Evolutionary conservation across 2,888 invertebrate species (phyloP).

Genomic region (Torymus tubicola): DNA sequence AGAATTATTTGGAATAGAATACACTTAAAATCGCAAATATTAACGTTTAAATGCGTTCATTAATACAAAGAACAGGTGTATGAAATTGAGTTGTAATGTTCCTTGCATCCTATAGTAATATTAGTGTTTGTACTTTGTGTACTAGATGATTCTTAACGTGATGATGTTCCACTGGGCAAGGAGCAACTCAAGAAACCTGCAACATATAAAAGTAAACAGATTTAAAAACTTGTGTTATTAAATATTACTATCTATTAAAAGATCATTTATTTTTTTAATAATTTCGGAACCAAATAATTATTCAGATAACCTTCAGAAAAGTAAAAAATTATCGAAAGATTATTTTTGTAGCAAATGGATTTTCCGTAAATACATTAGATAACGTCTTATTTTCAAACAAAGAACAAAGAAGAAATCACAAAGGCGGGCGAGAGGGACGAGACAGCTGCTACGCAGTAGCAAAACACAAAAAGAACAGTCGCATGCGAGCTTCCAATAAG

Average conservation of each 20-base stretch:
- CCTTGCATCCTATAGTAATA: conserved; percentile 39
- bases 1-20: conserved; percentile 50
- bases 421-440: not conserved
- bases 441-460: conserved; percentile 7
- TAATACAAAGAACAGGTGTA: conserved; percentile 40
- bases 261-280: too few relatives aligned
- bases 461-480: not conserved
- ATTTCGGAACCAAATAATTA: too few relatives aligned
- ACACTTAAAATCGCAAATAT: conserved; percentile 40
- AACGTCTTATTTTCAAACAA: too few relatives aligned
- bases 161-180: conserved; percentile 26
- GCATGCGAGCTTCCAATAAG: not conserved
- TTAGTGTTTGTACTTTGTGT: conserved; percentile 25
- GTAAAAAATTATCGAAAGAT: too few relatives aligned
- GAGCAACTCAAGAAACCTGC: conserved; percentile 33
- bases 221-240: not conserved
- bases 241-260: too few relatives aligned
- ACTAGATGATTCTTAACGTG: conserved; percentile 33
- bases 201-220: conserved; percentile 33
- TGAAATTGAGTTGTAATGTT: conserved; percentile 27
- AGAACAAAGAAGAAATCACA: too few relatives aligned
- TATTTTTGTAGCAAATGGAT: too few relatives aligned
- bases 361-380: too few relatives aligned
- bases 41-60: conserved; percentile 53
- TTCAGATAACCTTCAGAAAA: too few relatives aligned